Evolutionary conservation across 2,888 invertebrate species (phyloP).

Genomic region (Alloplasta piceator): DNA sequence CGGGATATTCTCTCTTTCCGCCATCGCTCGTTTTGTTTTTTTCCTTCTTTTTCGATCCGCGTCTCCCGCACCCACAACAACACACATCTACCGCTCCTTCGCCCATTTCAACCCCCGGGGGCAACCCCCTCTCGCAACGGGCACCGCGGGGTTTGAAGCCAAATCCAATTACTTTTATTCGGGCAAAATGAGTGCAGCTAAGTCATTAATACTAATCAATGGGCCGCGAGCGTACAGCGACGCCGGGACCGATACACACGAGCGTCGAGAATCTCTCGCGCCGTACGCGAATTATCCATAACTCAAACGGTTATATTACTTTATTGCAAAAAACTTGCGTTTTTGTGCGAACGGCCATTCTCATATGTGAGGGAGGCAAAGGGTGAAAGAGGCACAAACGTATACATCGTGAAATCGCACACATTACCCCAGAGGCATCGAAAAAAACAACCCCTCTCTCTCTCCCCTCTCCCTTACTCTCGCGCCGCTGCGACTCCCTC

Average conservation of each 20-base stretch:
- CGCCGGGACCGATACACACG: constrained; percentile 50
- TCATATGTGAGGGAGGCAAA: constrained; percentile 38
- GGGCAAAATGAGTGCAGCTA: constrained; percentile 83
- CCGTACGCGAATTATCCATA: constrained; percentile 82
- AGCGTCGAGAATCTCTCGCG: constrained; percentile 46
- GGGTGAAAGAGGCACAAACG: constrained; percentile 46
- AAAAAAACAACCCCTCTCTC: constrained; percentile 18
- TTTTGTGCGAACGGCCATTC: constrained; percentile 73
- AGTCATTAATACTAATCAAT: constrained; percentile 84
- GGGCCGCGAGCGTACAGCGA: constrained; percentile 67
- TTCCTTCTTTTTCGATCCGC: constrained; percentile 33
- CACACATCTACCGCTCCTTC: constrained; percentile 64
- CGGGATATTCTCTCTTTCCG: constrained; percentile 33
- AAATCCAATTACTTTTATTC: constrained; percentile 84
- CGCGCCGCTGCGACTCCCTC: constrained; percentile 62
- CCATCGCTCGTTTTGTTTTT: constrained; percentile 38
- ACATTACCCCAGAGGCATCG: constrained; percentile 41
- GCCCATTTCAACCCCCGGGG: constrained; percentile 64
- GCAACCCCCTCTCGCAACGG: constrained; percentile 30
- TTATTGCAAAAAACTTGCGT: constrained; percentile 82
- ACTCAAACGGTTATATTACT: constrained; percentile 83
- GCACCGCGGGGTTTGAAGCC: constrained; percentile 79
- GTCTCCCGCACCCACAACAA: constrained; percentile 46
- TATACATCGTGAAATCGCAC: constrained; percentile 52
- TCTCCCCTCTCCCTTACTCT: constrained; percentile 59